These are phyloP conservation scores for Drosophila aldrichi DNA, from an alignment of 2,888 invertebrate genomes.

Conservation along the genomic window DNA sequence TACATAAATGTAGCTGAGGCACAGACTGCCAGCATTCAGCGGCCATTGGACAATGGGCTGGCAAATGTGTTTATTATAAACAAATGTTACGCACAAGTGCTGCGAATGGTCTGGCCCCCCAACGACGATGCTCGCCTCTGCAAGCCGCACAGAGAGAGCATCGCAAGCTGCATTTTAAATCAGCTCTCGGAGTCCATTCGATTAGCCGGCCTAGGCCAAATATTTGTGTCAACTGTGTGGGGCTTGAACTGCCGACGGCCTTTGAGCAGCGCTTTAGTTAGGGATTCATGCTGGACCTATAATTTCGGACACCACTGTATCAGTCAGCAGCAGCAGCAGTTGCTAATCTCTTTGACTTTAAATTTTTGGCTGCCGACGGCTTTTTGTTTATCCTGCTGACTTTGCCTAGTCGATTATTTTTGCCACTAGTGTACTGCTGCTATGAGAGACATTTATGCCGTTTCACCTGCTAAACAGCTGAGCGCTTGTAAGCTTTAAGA, in stretches of 20 bases:
- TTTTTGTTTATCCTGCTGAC: not conserved
- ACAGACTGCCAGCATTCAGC: conserved; percentile 33
- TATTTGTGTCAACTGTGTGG: not conserved
- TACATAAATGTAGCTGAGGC: conserved; percentile 63
- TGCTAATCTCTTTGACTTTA: not conserved
- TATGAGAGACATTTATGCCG: no score
- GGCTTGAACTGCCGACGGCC: not conserved
- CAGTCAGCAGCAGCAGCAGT: not conserved
- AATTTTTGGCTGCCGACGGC: not conserved
- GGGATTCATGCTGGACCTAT: no score
- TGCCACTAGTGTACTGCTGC: not conserved
- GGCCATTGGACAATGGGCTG: conserved; percentile 29
- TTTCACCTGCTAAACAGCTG: no score
- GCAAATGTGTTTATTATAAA: conserved; percentile 80
- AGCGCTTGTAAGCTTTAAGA: no score
- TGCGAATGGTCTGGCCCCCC: conserved; percentile 4
- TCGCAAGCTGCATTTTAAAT: conserved; percentile 25
- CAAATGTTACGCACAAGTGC: conserved; percentile 65
- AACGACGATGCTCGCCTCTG: conserved; percentile 24
- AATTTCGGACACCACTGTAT: not conserved
- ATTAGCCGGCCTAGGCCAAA: not conserved
- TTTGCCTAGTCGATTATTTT: not conserved
- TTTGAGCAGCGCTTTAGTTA: not conserved
- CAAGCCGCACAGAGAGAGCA: conserved; percentile 32
- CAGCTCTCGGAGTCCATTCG: not conserved